phyloP scores from a whole-genome alignment of 2,113 vertebrate species.

The Istiophorus platypterus region DNA sequence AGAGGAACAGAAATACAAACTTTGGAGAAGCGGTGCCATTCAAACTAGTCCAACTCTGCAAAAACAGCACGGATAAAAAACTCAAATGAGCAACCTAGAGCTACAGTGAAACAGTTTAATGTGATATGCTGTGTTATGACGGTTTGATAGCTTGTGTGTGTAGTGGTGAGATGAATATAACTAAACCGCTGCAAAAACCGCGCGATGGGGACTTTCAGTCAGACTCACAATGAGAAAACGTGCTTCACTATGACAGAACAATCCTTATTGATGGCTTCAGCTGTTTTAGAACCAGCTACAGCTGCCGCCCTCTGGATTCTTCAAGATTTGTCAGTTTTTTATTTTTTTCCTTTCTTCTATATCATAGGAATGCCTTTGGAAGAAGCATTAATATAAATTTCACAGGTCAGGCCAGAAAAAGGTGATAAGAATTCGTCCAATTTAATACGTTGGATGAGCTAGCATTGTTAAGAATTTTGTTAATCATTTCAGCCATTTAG shows the following conservation, averaged over 20 bases:
- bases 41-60: neutral
- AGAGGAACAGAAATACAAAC: neutral
- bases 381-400: neutral
- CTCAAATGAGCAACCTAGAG: constrained; percentile 16
- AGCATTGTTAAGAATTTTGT: too few relatives aligned
- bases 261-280: constrained; percentile 34
- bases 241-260: constrained; percentile 18
- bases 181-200: constrained; percentile 28
- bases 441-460: too few relatives aligned
- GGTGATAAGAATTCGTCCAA: neutral
- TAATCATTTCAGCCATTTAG: neutral
- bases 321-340: neutral
- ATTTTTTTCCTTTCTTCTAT: neutral
- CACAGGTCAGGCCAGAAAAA: constrained; percentile 1
- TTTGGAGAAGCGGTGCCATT: neutral
- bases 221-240: constrained; percentile 15
- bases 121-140: constrained; percentile 38
- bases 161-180: constrained; percentile 38
- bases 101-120: neutral
- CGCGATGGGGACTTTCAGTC: constrained; percentile 40
- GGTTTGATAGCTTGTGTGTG: constrained; percentile 29
- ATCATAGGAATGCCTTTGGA: neutral
- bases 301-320: neutral
- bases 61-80: neutral
- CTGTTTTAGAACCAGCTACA: constrained; percentile 19